Base-by-base conservation (phyloP, 2,888 invertebrate genomes). In the Pelosia muscerda region DNA sequence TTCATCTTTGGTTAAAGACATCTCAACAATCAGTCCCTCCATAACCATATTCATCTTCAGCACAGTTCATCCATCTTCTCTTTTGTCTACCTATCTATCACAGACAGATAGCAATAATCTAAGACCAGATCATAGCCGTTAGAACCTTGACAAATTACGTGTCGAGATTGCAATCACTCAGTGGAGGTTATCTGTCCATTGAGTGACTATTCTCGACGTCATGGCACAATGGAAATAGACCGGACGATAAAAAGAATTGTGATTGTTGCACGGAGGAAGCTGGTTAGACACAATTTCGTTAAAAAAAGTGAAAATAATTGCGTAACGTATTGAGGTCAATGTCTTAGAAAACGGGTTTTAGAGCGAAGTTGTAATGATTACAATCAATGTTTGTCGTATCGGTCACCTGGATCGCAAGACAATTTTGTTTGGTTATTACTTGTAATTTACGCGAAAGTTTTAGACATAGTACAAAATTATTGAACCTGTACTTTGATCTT, bases 181-280 rank as follows among this genome's bases (percentile, higher is more conserved):
- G 49, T n/a, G 25, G 25, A 64, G 64, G 64, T 8, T 64, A 49
- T 23, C 57, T 15, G 28, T 15, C 64, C 65, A 68, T 62, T 78
- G 65, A 65, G 71, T 71, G 69, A 76, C 70, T 74, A 67, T 13
- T 58, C 49, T 19, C 19, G 34, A 28, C 59, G 25, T 22, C 23
- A 55, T 34, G 34, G 63, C 68, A 59, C 59, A 79, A 73, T 73
- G 15, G 10, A 73, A 67, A 49, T 62, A 23, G 65, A 34, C 23
- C 63, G 54, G 49, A 64, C 28, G 57, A 49, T 22, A 64, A 64
- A 64, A 64, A 13, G 15, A 28, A 60, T 58, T 34, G 57, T 15
- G 5, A 42, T 59, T 59, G 59, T 59, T 10, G 5, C 19, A 19
- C 23, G 59, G 15, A 38, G 0, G 38, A 19, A 23, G 9, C 19